phyloP scores from a whole-genome alignment of 1,140 invertebrate species.

The Aphidius gifuensis region DNA sequence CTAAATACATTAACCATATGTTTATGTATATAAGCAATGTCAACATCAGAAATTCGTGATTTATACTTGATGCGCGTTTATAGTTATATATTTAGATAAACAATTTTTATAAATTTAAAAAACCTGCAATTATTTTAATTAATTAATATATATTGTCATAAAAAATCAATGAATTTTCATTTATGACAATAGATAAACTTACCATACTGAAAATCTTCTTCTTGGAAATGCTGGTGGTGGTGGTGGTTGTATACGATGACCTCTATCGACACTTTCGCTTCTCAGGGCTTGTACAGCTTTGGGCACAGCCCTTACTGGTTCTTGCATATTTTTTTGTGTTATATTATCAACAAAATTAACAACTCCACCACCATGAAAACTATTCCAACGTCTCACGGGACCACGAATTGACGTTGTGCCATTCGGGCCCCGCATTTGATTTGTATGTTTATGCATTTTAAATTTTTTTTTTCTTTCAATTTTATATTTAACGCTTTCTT shows the following conservation, averaged over 20 bases:
- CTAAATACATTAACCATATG: background rate
- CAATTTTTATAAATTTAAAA: too few relatives aligned
- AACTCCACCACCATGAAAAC: constrained; percentile 51
- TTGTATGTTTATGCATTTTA: constrained; percentile 50
- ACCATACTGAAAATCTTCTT: constrained; percentile 58
- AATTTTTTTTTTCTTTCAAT: background rate
- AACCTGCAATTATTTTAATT: too few relatives aligned
- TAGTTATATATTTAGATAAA: too few relatives aligned
- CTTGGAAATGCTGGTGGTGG: constrained; percentile 52
- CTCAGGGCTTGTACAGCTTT: constrained; percentile 48
- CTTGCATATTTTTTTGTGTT: constrained; percentile 28
- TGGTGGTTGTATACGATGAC: constrained; percentile 43
- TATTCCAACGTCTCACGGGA: constrained; percentile 59
- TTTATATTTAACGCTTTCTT: background rate
- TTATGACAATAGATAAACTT: constrained; percentile 32
- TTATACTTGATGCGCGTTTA: background rate
- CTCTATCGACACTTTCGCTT: constrained; percentile 50
- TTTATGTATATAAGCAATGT: background rate
- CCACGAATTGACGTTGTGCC: constrained; percentile 36
- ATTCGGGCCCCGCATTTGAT: constrained; percentile 40
- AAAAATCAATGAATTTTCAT: too few relatives aligned
- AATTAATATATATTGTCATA: too few relatives aligned
- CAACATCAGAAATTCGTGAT: background rate
- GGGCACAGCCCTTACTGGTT: constrained; percentile 47
- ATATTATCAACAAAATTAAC: constrained; percentile 37